Base-by-base conservation (phyloP, 2,113 vertebrate genomes). In the Onychostoma macrolepis region DNA sequence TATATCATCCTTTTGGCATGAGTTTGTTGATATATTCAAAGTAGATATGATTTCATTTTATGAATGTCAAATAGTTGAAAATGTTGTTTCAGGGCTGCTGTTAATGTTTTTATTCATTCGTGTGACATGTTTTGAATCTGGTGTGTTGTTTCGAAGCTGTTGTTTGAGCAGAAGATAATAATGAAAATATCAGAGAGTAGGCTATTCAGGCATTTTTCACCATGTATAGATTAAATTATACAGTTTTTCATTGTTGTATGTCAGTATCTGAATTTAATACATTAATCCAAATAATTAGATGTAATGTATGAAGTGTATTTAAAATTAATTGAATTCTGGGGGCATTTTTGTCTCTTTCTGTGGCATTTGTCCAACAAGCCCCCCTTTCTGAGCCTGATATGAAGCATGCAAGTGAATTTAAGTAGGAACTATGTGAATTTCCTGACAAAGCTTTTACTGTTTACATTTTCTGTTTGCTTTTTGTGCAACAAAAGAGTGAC, bases 401-500 rank as follows among this genome's bases (percentile, higher is more conserved):
- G 7, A 33, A 33, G 19, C 12, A 80, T 61, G 53, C 12, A 50
- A 30, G 26, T 82, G 41, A 48, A 69, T 30, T 26, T n/a, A 45
- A 21, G 19, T 15, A 45, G 30, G 33, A 41, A 58, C 5, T 58
- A 28, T 30, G 24, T 6, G 19, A 69, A 71, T 69, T 45, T 67
- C 65, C 28, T 13, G 19, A 83, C 65, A 83, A 83, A 71, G 41
- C 26, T 30, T 83, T 67, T 43, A n/a, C 26, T 83, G 65, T 83
- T 36, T 71, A 83, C 80, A 67, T 67, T 67, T 82, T 15, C 24
- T 48, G 61, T 71, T 71, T 21, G 43, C 79, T 63, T 65, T 61
- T 82, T 71, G 4, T 56, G 13, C 33, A 84, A 74, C 82, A 84
- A 83, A 81, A 72, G 82, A 38, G 19, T 72, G 45, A n/a, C 81